Percentiles rank a stretch among this genome's conserved stretches.
Conservation (phyloP, 2,797 vertebrate species). For the Aratinga solstitialis region DNA sequence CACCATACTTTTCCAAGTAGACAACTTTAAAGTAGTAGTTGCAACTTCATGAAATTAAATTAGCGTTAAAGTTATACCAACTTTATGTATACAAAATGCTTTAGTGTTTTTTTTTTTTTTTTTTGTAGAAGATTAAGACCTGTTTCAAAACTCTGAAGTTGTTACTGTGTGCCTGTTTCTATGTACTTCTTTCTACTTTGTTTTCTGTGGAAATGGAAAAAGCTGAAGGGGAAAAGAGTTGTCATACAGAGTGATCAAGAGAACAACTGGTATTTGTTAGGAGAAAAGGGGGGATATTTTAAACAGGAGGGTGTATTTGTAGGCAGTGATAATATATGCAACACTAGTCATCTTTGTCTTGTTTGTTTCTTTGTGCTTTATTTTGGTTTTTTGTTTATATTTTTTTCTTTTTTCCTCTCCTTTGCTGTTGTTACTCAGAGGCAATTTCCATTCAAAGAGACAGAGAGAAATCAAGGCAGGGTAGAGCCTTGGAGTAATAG, state of each 20-base stretch:
- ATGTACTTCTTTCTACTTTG: neutral
- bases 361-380: neutral
- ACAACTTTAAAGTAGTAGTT: neutral
- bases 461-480: neutral
- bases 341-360: neutral
- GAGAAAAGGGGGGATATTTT: neutral
- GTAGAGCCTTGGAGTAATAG: neutral
- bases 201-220: neutral
- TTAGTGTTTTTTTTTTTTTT: neutral
- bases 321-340: neutral
- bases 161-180: fast-evolving
- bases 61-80: neutral
- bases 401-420: too few species aligned
- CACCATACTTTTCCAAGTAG: neutral
- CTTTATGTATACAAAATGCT: neutral
- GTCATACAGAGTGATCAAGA: neutral
- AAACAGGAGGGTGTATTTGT: neutral
- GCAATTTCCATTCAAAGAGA: neutral
- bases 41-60: neutral
- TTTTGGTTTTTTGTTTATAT: neutral
- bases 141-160: neutral
- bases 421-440: neutral
- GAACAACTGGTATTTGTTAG: neutral
- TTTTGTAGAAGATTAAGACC: neutral
- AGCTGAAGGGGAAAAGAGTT: neutral